Base-by-base conservation (phyloP, 2,888 invertebrate species). In the Oeneis ivallda region DNA sequence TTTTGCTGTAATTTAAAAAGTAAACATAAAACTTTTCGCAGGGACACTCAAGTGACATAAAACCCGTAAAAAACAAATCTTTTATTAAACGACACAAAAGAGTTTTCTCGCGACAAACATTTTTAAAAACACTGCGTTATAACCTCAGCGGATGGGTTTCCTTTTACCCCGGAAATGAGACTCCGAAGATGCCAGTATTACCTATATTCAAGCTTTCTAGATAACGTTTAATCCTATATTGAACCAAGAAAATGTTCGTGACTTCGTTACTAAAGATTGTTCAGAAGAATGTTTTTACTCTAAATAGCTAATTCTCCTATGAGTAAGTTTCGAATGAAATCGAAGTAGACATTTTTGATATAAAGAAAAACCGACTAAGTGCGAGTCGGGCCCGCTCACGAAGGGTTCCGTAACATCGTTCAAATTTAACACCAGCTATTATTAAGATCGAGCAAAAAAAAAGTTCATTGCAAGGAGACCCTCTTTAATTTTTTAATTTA, bases 151-250 rank as follows among this genome's bases (percentile, higher is more conserved):
- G 68, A 68, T 54, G 45, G 62, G 66, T 63, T 68, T 68, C 68
- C 68, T 62, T 56, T 59, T 59, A 37, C 59, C 19, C 54, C 47
- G 68, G 68, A 68, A 66, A 68, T 68, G 56, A 68, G 59, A 43
- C 59, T 17, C 47, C 47, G 50, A 56, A 47, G 66, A 47, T 59
- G 58, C 8, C 50, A 32, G 61, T 61, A 61, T 52, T 61, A 53
- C 32, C 52, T 61, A 52, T 43, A 5, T 43, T 41, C 52, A n/a
- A 43, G 41, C 60, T 13, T 39, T 17, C 49, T 49, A 49, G 47
- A 17, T 17, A 34, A 10, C 34, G 15, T 56, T 56, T 39, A 41
- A n/a, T 56, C 56, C 41, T 13, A 41, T 41, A 56, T 26, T 39
- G 41, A 26, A 41, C 41, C 11, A 19, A 19, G 15, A 17, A 26